Evolutionary conservation across 2,888 invertebrate genomes (phyloP).

Genomic region (Toxonevra muliebris): DNA sequence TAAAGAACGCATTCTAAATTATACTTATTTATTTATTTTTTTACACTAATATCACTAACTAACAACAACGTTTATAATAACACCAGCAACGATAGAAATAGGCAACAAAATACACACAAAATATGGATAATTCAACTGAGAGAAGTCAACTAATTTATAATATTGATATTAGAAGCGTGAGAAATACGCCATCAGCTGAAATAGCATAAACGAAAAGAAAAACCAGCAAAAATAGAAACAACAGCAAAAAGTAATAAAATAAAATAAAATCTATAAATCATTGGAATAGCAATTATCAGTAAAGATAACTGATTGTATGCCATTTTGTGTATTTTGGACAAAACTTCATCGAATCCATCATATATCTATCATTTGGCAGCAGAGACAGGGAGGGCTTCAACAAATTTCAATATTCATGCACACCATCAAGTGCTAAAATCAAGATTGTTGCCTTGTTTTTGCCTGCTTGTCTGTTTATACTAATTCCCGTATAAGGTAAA

Average conservation of each 20-base stretch:
- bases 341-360: neutral
- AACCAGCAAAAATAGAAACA: neutral
- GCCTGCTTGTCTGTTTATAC: too few relatives aligned
- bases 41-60: too few relatives aligned
- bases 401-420: neutral
- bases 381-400: neutral
- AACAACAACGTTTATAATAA: too few relatives aligned
- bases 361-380: neutral
- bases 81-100: too few relatives aligned
- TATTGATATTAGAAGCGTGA: neutral
- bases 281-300: constrained; percentile 7
- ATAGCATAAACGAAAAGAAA: neutral
- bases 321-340: neutral
- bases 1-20: too few relatives aligned
- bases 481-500: neutral
- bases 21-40: too few relatives aligned
- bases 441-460: too few relatives aligned
- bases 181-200: neutral
- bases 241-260: too few relatives aligned
- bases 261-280: constrained; percentile 6
- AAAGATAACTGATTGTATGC: neutral
- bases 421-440: neutral
- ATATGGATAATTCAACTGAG: constrained; percentile 4
- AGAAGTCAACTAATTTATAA: constrained; percentile 1
- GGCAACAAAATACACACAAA: too few relatives aligned